phyloP scores from a whole-genome alignment of 2,113 vertebrate species.

The Hippocampus barbouri region DNA sequence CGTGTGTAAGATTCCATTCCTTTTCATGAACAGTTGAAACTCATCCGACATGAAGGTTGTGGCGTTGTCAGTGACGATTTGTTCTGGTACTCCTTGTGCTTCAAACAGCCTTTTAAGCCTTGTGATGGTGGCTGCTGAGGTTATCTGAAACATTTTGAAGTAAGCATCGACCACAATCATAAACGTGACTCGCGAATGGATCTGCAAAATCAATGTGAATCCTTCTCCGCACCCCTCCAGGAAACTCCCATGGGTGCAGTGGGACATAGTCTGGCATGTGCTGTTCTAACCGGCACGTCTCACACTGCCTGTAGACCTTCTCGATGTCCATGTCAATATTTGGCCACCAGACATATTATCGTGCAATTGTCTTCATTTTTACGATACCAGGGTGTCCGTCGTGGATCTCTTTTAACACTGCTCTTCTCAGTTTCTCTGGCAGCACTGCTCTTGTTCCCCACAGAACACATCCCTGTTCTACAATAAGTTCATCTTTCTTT shows the following conservation, averaged over 20 bases:
- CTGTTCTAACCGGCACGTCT: neutral
- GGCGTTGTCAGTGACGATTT: too few relatives aligned
- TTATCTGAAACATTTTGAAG: neutral
- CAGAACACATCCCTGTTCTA: too few relatives aligned
- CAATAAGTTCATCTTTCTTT: neutral
- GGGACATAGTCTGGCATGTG: neutral
- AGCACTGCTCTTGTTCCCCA: neutral
- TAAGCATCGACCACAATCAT: neutral
- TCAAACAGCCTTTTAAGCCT: neutral
- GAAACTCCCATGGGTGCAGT: neutral
- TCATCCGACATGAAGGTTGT: neutral
- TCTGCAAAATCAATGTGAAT: too few relatives aligned
- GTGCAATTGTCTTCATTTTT: neutral
- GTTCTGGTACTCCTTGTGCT: too few relatives aligned
- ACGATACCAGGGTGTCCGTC: neutral
- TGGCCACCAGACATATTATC: neutral
- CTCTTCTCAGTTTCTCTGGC: neutral
- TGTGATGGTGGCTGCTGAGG: neutral
- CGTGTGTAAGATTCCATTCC: conserved; percentile 14
- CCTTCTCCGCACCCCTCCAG: too few relatives aligned
- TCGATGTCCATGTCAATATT: neutral
- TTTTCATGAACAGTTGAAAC: conserved; percentile 3
- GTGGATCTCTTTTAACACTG: neutral
- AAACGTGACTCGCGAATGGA: neutral
- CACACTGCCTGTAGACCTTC: neutral